Evolutionary conservation across 2,797 vertebrate species (phyloP).

Genomic region (Manis pentadactyla): DNA sequence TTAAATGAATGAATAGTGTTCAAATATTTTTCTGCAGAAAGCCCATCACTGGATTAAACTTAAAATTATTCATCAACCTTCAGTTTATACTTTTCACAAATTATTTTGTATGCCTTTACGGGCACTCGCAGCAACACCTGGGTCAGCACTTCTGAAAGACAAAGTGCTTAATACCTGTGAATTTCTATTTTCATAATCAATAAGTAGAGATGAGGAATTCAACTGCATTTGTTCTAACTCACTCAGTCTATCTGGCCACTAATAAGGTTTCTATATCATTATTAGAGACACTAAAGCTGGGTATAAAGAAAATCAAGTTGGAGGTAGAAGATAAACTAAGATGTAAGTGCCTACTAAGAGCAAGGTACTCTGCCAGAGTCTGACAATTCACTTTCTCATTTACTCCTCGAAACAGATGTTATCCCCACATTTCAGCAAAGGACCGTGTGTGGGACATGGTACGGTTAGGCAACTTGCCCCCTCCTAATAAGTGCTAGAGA

Average conservation of each 20-base stretch:
- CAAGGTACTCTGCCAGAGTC: not conserved
- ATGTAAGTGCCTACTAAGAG: not conserved
- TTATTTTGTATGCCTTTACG: not conserved
- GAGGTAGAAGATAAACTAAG: not conserved
- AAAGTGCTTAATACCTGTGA: not conserved
- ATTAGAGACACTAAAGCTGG: not conserved
- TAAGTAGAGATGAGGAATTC: constrained; percentile 41
- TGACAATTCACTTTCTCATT: not conserved
- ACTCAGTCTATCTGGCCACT: not conserved
- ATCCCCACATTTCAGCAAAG: not conserved
- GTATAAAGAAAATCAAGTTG: constrained; percentile 8
- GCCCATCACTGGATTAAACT: not conserved
- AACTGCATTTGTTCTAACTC: constrained; percentile 3
- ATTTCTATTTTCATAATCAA: constrained; percentile 59
- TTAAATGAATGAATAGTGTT: constrained; percentile 24
- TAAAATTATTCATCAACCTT: not conserved
- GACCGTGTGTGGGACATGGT: not conserved
- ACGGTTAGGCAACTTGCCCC: not conserved
- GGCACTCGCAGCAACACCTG: not conserved
- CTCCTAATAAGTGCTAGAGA: not conserved
- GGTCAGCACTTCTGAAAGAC: constrained; percentile 15
- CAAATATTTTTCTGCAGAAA: constrained; percentile 8
- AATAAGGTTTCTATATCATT: constrained; percentile 22
- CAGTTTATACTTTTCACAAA: constrained; percentile 23
- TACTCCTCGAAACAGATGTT: constrained; percentile 23